Evolutionary conservation across 2,888 invertebrate species (phyloP).

Genomic region (Tolmerus cingulatus): DNA sequence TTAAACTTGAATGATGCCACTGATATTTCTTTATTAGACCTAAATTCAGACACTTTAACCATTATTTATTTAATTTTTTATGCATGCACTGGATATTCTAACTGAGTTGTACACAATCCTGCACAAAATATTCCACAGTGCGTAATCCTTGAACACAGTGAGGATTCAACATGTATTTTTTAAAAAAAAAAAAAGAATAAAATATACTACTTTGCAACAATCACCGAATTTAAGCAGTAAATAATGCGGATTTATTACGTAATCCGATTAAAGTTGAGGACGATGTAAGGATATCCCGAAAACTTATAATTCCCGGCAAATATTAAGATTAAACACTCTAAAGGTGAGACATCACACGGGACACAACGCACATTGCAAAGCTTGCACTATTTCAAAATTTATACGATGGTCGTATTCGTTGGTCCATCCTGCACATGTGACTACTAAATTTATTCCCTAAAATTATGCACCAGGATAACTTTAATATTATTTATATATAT

Average conservation of each 20-base stretch:
- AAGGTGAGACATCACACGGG: background rate
- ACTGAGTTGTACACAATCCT: background rate
- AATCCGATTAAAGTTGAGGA: background rate
- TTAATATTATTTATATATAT: background rate
- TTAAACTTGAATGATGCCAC: background rate
- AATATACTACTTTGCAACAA: background rate
- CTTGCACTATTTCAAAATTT: background rate
- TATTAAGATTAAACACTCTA: background rate
- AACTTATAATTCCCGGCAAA: background rate
- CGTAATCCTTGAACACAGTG: constrained; percentile 14
- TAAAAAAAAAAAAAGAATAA: background rate
- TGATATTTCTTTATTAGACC: background rate
- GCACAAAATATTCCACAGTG: constrained; percentile 13
- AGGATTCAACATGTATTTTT: background rate
- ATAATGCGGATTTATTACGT: constrained; percentile 18
- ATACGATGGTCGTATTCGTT: background rate
- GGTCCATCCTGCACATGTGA: background rate
- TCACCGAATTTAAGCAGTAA: background rate
- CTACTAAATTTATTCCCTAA: background rate
- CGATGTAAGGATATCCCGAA: background rate
- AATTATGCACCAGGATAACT: background rate
- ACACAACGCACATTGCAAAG: background rate
- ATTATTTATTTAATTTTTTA: background rate
- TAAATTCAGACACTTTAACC: background rate
- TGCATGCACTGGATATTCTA: background rate